Conservation (phyloP, 2,888 invertebrate species). For the Synergus umbraculus region DNA sequence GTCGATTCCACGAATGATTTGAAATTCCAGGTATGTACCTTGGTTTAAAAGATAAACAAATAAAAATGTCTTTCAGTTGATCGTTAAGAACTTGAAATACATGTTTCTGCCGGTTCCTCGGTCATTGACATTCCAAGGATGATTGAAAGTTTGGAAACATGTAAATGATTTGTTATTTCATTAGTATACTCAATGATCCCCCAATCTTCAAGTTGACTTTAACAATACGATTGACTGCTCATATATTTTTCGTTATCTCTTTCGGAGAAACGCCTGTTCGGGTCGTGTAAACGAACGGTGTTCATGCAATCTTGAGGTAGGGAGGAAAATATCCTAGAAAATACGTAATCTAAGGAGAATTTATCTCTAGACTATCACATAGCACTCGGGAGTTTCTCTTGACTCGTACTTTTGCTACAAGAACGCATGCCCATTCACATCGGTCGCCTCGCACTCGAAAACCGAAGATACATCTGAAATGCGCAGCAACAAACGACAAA, state of each 20-base stretch:
- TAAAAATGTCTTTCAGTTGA: background rate
- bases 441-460: conserved; percentile 44
- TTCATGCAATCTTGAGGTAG: conserved; percentile 67
- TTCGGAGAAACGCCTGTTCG: conserved; percentile 49
- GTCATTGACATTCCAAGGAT: background rate
- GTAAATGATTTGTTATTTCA: background rate
- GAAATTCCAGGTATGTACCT: background rate
- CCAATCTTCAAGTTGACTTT: conserved; percentile 43
- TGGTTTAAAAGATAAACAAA: background rate
- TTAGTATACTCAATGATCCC: conserved; percentile 11
- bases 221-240: conserved; percentile 51
- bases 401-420: conserved; percentile 44
- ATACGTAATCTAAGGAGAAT: conserved; percentile 59
- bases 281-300: conserved; percentile 56
- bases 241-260: conserved; percentile 45
- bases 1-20: background rate
- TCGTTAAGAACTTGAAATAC: background rate
- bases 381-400: conserved; percentile 57
- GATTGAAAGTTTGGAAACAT: background rate
- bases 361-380: conserved; percentile 60
- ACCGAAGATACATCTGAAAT: conserved; percentile 48
- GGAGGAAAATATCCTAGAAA: conserved; percentile 64
- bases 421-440: conserved; percentile 40
- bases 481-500: conserved; percentile 51
- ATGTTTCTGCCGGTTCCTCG: background rate